Evolutionary conservation across 2,113 vertebrate genomes (phyloP).

Genomic region (Vanacampus margaritifer): DNA sequence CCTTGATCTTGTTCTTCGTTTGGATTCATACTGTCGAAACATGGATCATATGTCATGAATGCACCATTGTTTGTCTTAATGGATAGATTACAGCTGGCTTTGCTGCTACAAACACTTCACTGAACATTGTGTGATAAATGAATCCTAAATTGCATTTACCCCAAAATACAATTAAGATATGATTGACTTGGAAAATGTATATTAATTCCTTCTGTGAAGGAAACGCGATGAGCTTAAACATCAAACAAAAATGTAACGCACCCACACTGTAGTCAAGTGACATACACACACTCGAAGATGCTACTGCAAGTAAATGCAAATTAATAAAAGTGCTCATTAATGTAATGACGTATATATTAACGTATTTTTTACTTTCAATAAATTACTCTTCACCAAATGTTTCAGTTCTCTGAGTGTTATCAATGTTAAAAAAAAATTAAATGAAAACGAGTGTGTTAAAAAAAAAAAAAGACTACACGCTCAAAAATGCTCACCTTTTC

Average conservation of each 20-base stretch:
- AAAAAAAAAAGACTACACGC: not conserved
- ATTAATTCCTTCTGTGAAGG: not conserved
- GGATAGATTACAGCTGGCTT: not conserved
- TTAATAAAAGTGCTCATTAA: not conserved
- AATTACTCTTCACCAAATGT: not conserved
- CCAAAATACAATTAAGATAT: not conserved
- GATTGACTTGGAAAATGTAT: not conserved
- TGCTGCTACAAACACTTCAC: not conserved
- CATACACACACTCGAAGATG: not conserved
- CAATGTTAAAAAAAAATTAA: not conserved
- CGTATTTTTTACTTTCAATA: not conserved
- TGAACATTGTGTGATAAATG: not conserved
- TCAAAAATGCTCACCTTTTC: not conserved
- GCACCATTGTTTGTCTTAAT: not conserved
- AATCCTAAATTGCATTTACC: not conserved
- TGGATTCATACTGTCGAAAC: conserved; percentile 26
- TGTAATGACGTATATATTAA: not conserved
- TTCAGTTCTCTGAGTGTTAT: not conserved
- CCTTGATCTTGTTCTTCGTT: conserved; percentile 4
- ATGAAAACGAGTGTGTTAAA: not conserved
- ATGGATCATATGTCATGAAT: not conserved
- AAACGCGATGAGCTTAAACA: not conserved
- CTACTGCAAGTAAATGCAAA: not conserved
- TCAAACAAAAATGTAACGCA: not conserved
- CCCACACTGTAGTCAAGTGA: not conserved